phyloP scores from a whole-genome alignment of 2,797 vertebrate genomes.

The Onychomys arenicola region DNA sequence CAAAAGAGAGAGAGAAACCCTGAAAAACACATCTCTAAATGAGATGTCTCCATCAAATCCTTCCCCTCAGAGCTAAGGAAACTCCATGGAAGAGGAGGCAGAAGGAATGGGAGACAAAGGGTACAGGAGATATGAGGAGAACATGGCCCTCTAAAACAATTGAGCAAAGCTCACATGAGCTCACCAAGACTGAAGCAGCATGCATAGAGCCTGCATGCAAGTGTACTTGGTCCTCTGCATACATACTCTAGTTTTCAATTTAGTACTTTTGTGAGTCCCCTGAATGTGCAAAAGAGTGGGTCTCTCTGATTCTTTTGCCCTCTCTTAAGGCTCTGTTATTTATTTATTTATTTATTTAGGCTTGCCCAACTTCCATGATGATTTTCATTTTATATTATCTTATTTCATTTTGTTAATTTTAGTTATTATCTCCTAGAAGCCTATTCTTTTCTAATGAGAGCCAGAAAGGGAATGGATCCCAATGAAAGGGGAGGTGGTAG shows the following conservation, averaged over 20 bases:
- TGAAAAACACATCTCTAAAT: background rate
- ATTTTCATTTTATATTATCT: background rate
- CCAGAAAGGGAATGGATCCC: background rate
- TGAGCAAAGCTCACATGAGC: background rate
- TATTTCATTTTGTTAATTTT: background rate
- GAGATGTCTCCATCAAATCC: background rate
- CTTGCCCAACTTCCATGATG: background rate
- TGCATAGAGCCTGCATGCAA: background rate
- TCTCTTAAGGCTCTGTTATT: background rate
- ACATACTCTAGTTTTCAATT: background rate
- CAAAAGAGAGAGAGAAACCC: background rate
- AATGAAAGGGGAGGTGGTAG: background rate
- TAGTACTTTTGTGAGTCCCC: no score
- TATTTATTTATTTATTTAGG: background rate
- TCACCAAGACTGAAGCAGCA: background rate
- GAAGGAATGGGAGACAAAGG: background rate
- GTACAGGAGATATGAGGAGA: background rate
- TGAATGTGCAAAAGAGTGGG: background rate
- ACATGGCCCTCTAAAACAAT: background rate
- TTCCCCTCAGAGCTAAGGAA: background rate
- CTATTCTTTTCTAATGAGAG: background rate
- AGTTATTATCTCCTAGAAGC: background rate
- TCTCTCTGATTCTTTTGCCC: background rate
- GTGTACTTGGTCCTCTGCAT: background rate
- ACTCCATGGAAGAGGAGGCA: background rate